Evolutionary conservation across 1,140 invertebrate genomes (phyloP).

Genomic region (Pollicipes pollicipes): DNA sequence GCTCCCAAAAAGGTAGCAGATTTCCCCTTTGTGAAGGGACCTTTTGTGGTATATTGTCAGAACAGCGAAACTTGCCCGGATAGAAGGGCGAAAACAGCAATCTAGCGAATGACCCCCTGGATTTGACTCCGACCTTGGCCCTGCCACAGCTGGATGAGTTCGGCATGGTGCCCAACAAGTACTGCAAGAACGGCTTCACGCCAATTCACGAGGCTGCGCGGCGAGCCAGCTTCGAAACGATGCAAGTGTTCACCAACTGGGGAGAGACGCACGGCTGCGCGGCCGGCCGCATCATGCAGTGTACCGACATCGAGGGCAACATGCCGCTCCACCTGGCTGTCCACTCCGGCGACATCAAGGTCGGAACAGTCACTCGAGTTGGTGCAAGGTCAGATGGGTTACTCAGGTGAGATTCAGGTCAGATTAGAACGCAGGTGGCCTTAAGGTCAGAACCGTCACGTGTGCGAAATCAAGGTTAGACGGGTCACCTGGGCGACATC

Average conservation of each 20-base stretch:
- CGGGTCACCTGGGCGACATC: too few species aligned
- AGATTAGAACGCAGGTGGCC: not conserved
- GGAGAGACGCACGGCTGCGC: conserved; percentile 50
- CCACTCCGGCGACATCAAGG: conserved; percentile 64
- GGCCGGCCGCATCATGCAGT: conserved; percentile 47
- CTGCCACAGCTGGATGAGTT: conserved; percentile 25
- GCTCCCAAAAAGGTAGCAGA: too few species aligned
- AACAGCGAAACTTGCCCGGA: not conserved
- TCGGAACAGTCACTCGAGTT: conserved; percentile 63
- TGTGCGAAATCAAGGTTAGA: too few species aligned
- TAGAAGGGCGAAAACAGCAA: too few species aligned
- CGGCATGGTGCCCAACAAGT: conserved; percentile 33
- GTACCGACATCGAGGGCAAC: conserved; percentile 55
- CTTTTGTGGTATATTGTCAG: not conserved
- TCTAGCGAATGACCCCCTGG: too few species aligned
- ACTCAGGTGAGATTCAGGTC: conserved; percentile 62
- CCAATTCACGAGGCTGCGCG: conserved; percentile 75
- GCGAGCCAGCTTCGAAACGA: conserved; percentile 60
- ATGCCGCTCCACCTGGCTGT: conserved; percentile 70
- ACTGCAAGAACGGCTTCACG: conserved; percentile 69
- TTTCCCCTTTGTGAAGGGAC: too few species aligned
- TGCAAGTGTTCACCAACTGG: conserved; percentile 62
- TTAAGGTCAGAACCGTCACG: too few species aligned
- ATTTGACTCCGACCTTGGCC: too few species aligned
- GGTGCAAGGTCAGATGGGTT: conserved; percentile 64